Evolutionary conservation across 2,113 vertebrate genomes (phyloP), one percentile per base, ranked within the genome.

Genomic region (Antechinus stuartii): DNA sequence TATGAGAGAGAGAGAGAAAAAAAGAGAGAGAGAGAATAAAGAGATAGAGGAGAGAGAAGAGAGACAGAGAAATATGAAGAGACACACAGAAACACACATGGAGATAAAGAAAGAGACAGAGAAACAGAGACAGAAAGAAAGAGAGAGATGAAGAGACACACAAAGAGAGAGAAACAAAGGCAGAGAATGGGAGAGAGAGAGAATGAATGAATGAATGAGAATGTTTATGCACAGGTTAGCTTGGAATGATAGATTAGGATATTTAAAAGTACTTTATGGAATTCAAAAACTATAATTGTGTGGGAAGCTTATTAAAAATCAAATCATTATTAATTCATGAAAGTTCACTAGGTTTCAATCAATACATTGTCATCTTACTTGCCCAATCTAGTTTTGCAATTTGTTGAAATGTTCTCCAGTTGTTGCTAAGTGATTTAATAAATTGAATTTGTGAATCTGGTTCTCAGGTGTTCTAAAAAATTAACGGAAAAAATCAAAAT

Each of bases 401-500:
- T 94, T 93, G 68, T 12, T 89, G 25, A 91, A 96, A 68, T 76
- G 16, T n/a, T 91, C 57, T 91, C 52, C 91, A 89, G 55, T 90
- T 96, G 90, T 96, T 96, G 54, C 52, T 89, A 27, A 89, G 27
- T 92, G 10, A 26, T 53, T 93, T 94, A 92, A 92, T 94, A 95
- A 92, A 91, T 91, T 92, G 90, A 96, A 96, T 91, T 94, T 95
- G 49, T 55, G 55, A 91, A 94, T 54, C 46, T 93, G 61, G 46
- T 91, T 89, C 57, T 57, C 61, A 95, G 53, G 92, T 94, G n/a
- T 53, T 25, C 14, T 94, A 55, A 96, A 96, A 84, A 91, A 92
- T 54, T 49, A 91, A 90, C 97, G 97, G 95, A 54, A 61, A 94
- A 91, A 91, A 94, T 57, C 26, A 97, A 95, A 91, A n/a, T 50